phyloP scores from a whole-genome alignment of 2,888 invertebrate species.

The Unio pictorum region DNA sequence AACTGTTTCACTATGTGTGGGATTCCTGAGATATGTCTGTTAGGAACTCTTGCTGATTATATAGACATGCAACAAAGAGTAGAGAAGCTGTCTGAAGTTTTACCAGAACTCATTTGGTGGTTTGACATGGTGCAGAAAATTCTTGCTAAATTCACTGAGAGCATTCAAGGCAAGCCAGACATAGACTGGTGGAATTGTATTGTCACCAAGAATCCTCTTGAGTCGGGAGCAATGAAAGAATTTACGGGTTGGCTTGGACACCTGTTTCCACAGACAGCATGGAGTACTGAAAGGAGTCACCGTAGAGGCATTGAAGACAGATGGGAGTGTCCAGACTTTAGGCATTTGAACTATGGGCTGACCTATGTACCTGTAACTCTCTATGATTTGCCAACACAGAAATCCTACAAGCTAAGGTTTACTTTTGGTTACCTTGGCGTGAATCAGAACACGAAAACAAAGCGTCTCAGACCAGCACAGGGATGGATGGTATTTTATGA shows the following conservation, averaged over 20 bases:
- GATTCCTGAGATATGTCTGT: background rate
- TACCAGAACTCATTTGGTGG: background rate
- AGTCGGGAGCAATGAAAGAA: background rate
- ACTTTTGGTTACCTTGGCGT: background rate
- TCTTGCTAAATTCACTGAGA: background rate
- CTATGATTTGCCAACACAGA: background rate
- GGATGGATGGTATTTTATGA: constrained; percentile 3
- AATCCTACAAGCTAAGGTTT: background rate
- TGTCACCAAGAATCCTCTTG: background rate
- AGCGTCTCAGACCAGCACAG: background rate
- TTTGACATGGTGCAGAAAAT: background rate
- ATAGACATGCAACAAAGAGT: no score
- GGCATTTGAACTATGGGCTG: background rate
- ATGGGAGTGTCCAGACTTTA: background rate
- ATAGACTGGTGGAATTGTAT: background rate
- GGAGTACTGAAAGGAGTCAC: background rate
- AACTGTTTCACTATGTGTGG: background rate
- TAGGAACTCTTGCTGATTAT: background rate
- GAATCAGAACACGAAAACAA: background rate
- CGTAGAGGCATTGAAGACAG: background rate
- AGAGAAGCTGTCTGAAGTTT: no score
- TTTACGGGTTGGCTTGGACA: background rate
- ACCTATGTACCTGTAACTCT: background rate
- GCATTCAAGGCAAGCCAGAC: background rate
- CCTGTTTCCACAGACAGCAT: background rate